Base-by-base conservation (phyloP, 2,888 invertebrate species). In the Arge pagana region DNA sequence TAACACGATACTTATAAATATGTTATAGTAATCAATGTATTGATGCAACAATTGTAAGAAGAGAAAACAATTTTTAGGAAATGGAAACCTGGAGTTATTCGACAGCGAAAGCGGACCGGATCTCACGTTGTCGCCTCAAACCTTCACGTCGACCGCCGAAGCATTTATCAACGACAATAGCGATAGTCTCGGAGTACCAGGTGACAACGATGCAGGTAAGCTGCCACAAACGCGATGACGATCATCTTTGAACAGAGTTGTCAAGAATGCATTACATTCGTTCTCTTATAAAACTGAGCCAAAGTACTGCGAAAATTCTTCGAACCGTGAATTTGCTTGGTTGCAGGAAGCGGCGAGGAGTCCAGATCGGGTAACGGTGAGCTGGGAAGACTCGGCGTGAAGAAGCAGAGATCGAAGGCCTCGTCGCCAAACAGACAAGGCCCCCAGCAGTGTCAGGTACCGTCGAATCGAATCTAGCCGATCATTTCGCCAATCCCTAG, bases 391-490 rank as follows among this genome's bases (percentile, higher is more conserved):
- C 76, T 81, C 68, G 79, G 82, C 36, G 82, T 82, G 58, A 87
- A 88, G 74, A 85, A 87, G 72, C 83, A 85, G 60, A 85, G 93
- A 59, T 89, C 90, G 21, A 94, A 94, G 77, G 87, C 92, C 59
- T 87, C 91, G 48, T 93, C 93, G 33, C 93, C 93, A 33, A 93
- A 91, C 77, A 81, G 93, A 56, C 93, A 93, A 78, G 93, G 93
- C 54, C 93, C 93, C 42, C 93, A 93, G 72, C 91, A 92, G 76
- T 94, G 94, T 79, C 93, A 92, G 83, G 93, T 95, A 42, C 28
- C 15, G 7, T 15, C n/a, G n/a, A n/a, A n/a, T n/a, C n/a, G n/a
- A n/a, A n/a, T n/a, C n/a, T n/a, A 8, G 8, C 13, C 4, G 33
- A 39, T 48, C 48, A 37, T n/a, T 39, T 41, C 42, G 41, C 33